phyloP scores from a whole-genome alignment of 2,888 invertebrate species.

The Pilophorus perplexus region DNA sequence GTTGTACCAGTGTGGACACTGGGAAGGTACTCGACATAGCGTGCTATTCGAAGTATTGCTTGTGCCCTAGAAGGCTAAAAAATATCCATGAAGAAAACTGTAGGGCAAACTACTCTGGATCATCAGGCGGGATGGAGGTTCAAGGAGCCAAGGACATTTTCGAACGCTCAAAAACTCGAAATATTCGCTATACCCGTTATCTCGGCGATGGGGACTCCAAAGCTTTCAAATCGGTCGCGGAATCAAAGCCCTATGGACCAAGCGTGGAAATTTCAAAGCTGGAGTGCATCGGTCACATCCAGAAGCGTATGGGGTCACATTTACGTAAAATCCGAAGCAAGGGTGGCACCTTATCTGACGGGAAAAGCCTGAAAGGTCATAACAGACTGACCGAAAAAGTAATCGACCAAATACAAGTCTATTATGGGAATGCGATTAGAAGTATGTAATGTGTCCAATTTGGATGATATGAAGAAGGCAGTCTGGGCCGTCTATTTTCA shows the following conservation, averaged over 20 bases:
- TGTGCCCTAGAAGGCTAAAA: background rate
- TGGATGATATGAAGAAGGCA: too few species aligned
- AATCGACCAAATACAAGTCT: too few species aligned
- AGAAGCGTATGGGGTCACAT: too few species aligned
- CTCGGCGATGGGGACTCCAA: slow-evolving; percentile 2
- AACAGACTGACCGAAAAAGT: too few species aligned
- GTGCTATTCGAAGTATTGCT: background rate
- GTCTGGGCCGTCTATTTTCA: slow-evolving; percentile 15
- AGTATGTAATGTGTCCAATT: too few species aligned
- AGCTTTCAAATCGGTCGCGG: background rate
- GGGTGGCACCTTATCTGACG: too few species aligned
- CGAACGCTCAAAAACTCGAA: background rate
- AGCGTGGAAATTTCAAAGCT: background rate
- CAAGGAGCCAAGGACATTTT: background rate
- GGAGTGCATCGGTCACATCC: slow-evolving; percentile 7
- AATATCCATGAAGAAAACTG: background rate
- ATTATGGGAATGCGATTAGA: too few species aligned
- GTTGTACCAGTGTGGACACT: background rate
- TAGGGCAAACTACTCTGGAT: background rate
- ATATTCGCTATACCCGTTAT: background rate
- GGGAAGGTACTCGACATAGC: slow-evolving; percentile 2
- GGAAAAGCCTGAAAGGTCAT: too few species aligned
- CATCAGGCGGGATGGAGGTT: slow-evolving; percentile 4
- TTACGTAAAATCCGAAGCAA: too few species aligned
- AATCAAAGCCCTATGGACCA: background rate